phyloP scores from a whole-genome alignment of 2,113 vertebrate genomes.

The Sorex araneus region DNA sequence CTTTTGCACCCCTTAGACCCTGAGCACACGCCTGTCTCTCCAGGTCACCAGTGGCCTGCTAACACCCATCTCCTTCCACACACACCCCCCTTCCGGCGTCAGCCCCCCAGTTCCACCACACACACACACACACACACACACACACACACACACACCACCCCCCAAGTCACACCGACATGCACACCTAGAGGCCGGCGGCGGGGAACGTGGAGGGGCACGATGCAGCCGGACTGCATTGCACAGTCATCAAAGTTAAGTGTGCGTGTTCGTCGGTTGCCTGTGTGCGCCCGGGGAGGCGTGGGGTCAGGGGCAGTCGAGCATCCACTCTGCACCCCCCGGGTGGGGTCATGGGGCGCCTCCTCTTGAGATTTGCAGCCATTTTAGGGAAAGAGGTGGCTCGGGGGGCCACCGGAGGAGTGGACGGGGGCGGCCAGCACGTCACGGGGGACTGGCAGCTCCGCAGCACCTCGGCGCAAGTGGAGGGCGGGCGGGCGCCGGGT shows the following conservation, averaged over 20 bases:
- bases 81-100: constrained; percentile 35
- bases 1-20: constrained; percentile 79
- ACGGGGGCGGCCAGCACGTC: constrained; percentile 53
- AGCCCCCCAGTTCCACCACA: not conserved
- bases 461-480: constrained; percentile 73
- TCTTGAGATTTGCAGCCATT: constrained; percentile 80
- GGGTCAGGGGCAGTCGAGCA: not conserved
- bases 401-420: constrained; percentile 4
- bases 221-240: constrained; percentile 86
- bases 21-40: constrained; percentile 72
- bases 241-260: constrained; percentile 89
- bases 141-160: not conserved
- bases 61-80: constrained; percentile 67
- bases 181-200: constrained; percentile 79
- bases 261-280: constrained; percentile 70
- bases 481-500: constrained; percentile 68
- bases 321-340: constrained; percentile 58
- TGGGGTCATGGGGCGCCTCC: constrained; percentile 72
- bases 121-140: not conserved
- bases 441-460: constrained; percentile 66
- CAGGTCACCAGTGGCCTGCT: constrained; percentile 57
- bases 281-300: constrained; percentile 60
- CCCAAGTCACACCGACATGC: constrained; percentile 57
- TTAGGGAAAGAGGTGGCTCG: constrained; percentile 74
- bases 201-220: constrained; percentile 61